phyloP scores from a whole-genome alignment of 2,888 invertebrate genomes.

The Dascillus cervinus region DNA sequence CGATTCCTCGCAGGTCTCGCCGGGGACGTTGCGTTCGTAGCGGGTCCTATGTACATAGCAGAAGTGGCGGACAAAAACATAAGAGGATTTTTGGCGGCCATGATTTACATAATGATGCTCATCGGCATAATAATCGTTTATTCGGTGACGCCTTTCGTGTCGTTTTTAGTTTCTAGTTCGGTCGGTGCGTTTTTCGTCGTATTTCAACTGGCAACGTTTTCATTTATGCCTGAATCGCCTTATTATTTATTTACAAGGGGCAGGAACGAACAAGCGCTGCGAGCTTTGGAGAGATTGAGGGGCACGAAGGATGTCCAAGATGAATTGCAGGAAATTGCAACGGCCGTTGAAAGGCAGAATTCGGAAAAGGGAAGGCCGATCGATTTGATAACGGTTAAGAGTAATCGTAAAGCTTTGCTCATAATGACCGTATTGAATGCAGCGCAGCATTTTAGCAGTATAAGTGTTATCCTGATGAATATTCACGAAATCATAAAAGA shows the following conservation, averaged over 20 bases:
- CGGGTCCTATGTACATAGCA: slow-evolving; percentile 40
- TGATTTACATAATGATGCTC: slow-evolving; percentile 39
- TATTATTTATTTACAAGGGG: slow-evolving; percentile 34
- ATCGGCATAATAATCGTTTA: slow-evolving; percentile 37
- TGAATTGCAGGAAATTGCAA: slow-evolving; percentile 33
- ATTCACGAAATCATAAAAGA: slow-evolving; percentile 35
- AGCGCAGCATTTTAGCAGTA: slow-evolving; percentile 37
- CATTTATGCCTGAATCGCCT: slow-evolving; percentile 39
- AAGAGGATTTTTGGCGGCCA: slow-evolving; percentile 37
- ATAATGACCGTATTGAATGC: slow-evolving; percentile 37
- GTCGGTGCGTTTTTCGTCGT: slow-evolving; percentile 31
- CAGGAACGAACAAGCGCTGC: slow-evolving; percentile 28
- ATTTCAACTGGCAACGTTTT: slow-evolving; percentile 30
- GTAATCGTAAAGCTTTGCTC: slow-evolving; percentile 35
- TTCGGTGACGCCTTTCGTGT: slow-evolving; percentile 35
- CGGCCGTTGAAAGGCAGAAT: slow-evolving; percentile 33
- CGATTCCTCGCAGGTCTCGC: slow-evolving; percentile 37
- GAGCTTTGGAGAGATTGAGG: slow-evolving; percentile 29
- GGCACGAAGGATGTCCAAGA: slow-evolving; percentile 25
- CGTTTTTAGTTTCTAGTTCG: slow-evolving; percentile 32
- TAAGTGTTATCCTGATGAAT: slow-evolving; percentile 40
- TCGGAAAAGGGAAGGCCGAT: slow-evolving; percentile 32
- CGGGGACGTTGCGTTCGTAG: slow-evolving; percentile 39
- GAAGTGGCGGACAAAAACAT: slow-evolving; percentile 40
- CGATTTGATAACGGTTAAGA: slow-evolving; percentile 33